Conservation (phyloP, 35 echinoderm and acorn worm genomes). For the Strongylocentrotus purpuratus region DNA sequence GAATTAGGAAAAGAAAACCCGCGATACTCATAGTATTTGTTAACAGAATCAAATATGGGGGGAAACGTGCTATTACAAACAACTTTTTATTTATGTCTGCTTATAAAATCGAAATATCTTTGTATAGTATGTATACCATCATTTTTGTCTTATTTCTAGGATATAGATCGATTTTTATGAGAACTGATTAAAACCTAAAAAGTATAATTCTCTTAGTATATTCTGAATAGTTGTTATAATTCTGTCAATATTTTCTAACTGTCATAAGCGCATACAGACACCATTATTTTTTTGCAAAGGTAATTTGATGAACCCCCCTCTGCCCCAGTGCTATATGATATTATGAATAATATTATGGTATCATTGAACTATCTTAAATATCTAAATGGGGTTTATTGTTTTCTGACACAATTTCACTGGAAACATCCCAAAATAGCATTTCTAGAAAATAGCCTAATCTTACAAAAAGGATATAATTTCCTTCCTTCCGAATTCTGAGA, state of each 20-base stretch:
- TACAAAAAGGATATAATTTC: neutral
- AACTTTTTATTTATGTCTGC: too few relatives aligned
- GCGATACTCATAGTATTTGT: too few relatives aligned
- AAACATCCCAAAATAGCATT: neutral
- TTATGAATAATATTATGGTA: neutral
- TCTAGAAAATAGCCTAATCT: neutral
- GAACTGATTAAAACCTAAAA: neutral
- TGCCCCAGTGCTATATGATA: neutral
- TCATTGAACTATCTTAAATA: neutral
- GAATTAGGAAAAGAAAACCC: too few relatives aligned
- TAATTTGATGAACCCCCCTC: neutral
- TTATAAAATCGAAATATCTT: too few relatives aligned
- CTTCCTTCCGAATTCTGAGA: neutral
- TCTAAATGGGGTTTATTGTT: neutral
- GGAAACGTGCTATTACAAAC: too few relatives aligned
- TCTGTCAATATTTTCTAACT: too few relatives aligned
- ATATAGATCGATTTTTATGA: neutral
- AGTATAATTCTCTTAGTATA: neutral
- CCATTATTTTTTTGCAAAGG: neutral
- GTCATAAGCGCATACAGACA: neutral
- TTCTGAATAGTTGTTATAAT: too few relatives aligned
- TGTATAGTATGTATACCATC: too few relatives aligned
- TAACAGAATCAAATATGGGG: too few relatives aligned
- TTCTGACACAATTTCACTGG: neutral
- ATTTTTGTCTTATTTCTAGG: neutral